Base-by-base conservation (phyloP, 1,140 invertebrate species). In the Drosophila kanapiae region DNA sequence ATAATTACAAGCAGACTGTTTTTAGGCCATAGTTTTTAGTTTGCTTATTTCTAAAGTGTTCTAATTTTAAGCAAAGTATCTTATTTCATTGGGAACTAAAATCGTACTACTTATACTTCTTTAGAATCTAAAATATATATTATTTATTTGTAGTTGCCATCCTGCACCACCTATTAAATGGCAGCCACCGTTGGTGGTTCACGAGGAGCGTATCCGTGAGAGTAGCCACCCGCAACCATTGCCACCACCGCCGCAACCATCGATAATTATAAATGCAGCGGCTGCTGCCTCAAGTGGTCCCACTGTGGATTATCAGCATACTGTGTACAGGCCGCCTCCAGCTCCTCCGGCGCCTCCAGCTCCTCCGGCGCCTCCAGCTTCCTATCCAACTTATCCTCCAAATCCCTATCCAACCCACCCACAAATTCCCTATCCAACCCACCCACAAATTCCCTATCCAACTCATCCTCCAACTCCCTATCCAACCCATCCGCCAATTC, bases 181-280 rank as follows among this genome's bases (percentile, higher is more conserved):
- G 82, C 67, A 86, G n/a, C 27, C 43, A 35, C 18, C 54, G 6
- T 9, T 67, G 10, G 29, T 71, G 10, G 14, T 48, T 6, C 57
- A 47, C 10, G 56, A 74, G 27, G 43, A 45, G 13, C 75, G 56
- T 38, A 29, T 45, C 33, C 64, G 60, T 23, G 35, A 43, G 16
- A 71, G 10, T 37, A 58, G 31, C 43, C 53, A 70, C 11, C 40
- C 61, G 13, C 58, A 60, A 10, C 59, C 27, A 49, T 43, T 13
- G 16, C 68, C 59, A 53, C 16, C 38, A 8, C 33, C 33, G 8
- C 37, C 43, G 2, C 43, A 64, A 18, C 47, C 42, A 2, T 78
- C 80, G 13, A 86, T 91, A 18, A 75, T 91, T 8, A 91, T 91
- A n/a, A 91, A 91, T 56, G 90, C 90, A 3, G 90, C 88, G 14